Evolutionary conservation across 2,888 invertebrate species (phyloP).

Genomic region (Hoplodrina blanda): DNA sequence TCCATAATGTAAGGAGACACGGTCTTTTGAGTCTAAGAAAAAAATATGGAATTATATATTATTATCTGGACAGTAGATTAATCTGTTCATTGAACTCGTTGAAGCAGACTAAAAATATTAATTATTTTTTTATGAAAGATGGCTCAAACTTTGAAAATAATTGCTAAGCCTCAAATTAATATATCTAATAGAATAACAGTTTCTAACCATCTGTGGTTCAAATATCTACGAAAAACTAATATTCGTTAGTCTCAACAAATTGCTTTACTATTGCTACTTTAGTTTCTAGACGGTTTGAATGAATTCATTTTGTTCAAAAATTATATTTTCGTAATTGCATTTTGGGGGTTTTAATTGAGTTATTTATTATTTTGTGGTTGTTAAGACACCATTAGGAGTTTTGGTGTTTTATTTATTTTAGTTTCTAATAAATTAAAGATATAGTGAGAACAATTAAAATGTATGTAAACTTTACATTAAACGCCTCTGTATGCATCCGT

Average conservation of each 20-base stretch:
- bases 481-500: too few species aligned
- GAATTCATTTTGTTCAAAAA: constrained; percentile 11
- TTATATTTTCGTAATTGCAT: constrained; percentile 40
- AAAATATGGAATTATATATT: constrained; percentile 26
- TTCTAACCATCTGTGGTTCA: constrained; percentile 39
- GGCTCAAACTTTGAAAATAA: constrained; percentile 38
- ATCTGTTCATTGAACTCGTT: constrained; percentile 22
- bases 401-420: constrained; percentile 4
- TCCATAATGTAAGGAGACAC: neutral
- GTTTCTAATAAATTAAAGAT: neutral
- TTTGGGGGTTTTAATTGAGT: constrained; percentile 24
- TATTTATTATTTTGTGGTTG: constrained; percentile 16
- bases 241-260: constrained; percentile 41
- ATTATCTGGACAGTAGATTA: constrained; percentile 19
- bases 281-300: constrained; percentile 22
- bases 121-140: constrained; percentile 46
- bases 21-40: constrained; percentile 9
- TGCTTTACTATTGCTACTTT: constrained; percentile 28
- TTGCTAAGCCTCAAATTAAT: constrained; percentile 39
- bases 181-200: constrained; percentile 42
- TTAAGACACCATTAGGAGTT: constrained; percentile 9
- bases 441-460: neutral
- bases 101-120: constrained; percentile 20
- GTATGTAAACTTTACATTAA: too few species aligned
- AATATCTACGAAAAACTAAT: constrained; percentile 46